Conservation (phyloP, 2,113 vertebrate species). For the Crotophaga sulcirostris region DNA sequence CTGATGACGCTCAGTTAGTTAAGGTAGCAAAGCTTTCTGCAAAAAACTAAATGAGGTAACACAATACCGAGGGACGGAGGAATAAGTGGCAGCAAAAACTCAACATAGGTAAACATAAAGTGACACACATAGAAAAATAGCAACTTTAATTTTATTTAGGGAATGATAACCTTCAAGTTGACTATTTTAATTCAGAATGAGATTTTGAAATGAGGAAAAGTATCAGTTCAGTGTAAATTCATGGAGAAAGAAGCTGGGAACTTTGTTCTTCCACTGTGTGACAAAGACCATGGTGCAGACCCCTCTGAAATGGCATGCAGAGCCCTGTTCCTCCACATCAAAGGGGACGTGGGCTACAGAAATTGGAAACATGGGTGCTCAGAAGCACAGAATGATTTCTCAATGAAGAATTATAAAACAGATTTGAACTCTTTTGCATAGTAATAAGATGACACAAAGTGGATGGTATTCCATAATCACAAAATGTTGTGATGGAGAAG, state of each 20-base stretch:
- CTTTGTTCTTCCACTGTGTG: background rate
- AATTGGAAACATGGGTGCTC: background rate
- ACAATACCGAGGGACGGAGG: background rate
- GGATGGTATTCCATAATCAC: background rate
- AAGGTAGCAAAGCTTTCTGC: background rate
- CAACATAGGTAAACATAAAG: background rate
- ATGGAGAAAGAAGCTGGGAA: background rate
- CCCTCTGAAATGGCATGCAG: background rate
- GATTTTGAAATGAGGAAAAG: background rate
- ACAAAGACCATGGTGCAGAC: background rate
- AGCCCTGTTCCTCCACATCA: background rate
- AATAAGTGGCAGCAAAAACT: background rate
- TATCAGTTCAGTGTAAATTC: background rate
- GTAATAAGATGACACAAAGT: background rate
- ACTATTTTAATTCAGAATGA: background rate
- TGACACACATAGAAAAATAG: accelerated
- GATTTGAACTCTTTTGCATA: background rate
- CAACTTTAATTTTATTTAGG: background rate
- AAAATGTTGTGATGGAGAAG: background rate
- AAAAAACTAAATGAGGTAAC: background rate
- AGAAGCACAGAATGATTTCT: background rate
- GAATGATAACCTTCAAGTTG: background rate
- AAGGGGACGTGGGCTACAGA: no score
- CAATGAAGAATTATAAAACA: background rate
- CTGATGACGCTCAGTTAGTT: background rate